phyloP scores from a whole-genome alignment of 2,113 vertebrate species.

The Pangasianodon gigas region DNA sequence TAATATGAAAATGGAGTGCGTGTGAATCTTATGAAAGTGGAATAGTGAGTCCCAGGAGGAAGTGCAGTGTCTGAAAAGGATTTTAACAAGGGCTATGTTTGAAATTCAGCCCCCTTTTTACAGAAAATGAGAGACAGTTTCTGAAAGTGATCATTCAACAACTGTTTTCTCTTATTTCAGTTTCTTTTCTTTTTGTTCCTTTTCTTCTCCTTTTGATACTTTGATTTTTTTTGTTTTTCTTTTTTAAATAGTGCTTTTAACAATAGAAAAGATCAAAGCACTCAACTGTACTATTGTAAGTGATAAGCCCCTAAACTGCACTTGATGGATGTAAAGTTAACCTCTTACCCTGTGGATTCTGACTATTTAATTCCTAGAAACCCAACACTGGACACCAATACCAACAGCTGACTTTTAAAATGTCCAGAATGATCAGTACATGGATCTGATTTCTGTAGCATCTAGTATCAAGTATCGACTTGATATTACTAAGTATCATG shows the following conservation, averaged over 20 bases:
- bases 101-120: neutral
- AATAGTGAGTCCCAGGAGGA: neutral
- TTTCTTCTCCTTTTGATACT: neutral
- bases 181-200: neutral
- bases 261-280: neutral
- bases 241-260: neutral
- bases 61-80: neutral
- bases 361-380: neutral
- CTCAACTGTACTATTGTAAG: neutral
- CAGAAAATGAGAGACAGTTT: neutral
- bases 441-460: no score
- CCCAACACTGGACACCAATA: neutral
- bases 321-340: neutral
- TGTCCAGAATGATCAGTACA: no score
- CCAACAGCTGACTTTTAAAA: neutral
- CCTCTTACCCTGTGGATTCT: neutral
- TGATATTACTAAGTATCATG: no score
- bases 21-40: constrained; percentile 1
- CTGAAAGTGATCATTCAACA: neutral
- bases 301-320: neutral
- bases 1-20: constrained; percentile 3
- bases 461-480: no score
- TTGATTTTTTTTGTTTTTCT: neutral
- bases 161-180: neutral
- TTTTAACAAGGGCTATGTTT: constrained; percentile 1